These are phyloP conservation scores for Crematogaster levior DNA, from an alignment of 2,888 invertebrate species.

Conservation along the genomic window DNA sequence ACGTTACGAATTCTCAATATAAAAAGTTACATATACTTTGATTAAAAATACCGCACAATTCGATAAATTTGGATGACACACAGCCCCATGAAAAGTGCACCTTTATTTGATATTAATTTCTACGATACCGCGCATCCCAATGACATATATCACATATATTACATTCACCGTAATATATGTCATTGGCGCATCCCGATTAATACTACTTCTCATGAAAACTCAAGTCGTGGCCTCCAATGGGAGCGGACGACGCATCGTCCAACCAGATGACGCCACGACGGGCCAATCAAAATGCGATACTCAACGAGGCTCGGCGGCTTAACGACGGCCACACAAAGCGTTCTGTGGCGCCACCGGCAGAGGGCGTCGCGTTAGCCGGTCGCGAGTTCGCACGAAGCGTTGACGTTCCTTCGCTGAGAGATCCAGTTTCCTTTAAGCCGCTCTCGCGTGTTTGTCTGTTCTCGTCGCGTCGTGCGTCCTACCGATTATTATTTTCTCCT, in stretches of 20 bases:
- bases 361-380: slow-evolving; percentile 66
- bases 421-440: slow-evolving; percentile 83
- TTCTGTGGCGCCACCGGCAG: slow-evolving; percentile 58
- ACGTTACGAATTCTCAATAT: neutral
- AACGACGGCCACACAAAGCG: slow-evolving; percentile 21
- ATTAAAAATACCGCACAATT: neutral
- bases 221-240: neutral
- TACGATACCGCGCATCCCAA: neutral
- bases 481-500: slow-evolving; percentile 79
- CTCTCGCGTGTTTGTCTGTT: slow-evolving; percentile 81
- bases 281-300: slow-evolving; percentile 51
- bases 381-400: slow-evolving; percentile 62
- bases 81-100: neutral
- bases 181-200: neutral
- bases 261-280: neutral
- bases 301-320: slow-evolving; percentile 38
- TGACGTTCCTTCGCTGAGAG: slow-evolving; percentile 69
- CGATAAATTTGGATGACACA: neutral
- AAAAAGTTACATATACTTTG: neutral
- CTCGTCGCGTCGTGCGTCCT: slow-evolving; percentile 76
- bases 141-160: too few species aligned
- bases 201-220: neutral
- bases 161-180: too few species aligned
- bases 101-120: neutral
- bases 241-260: neutral